phyloP scores from a whole-genome alignment of 2,888 invertebrate species.

The Protonemura montana region DNA sequence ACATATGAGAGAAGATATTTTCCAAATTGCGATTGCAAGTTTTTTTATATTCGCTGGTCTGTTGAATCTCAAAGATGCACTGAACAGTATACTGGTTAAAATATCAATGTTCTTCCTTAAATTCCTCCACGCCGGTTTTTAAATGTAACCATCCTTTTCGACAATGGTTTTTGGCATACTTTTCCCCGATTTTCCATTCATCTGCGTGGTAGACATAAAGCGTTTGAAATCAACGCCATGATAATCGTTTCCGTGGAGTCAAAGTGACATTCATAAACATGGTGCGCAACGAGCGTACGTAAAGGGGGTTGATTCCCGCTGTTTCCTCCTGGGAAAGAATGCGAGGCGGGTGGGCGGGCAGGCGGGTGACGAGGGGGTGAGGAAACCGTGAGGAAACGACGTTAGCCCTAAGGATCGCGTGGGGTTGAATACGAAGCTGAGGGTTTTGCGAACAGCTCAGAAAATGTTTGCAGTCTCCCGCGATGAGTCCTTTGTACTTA shows the following conservation, averaged over 20 bases:
- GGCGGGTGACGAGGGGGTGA: not conserved
- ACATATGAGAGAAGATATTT: not conserved
- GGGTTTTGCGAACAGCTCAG: not conserved
- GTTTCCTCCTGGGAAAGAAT: not conserved
- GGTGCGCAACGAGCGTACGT: not conserved
- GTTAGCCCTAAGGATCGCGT: slow-evolving; percentile 41
- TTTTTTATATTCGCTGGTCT: not conserved
- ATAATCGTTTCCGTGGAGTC: not conserved
- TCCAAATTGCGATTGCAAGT: not conserved
- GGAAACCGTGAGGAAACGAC: slow-evolving; percentile 44
- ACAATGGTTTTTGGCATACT: no score
- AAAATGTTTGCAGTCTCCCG: not conserved
- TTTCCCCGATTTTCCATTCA: no score
- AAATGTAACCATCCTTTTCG: no score
- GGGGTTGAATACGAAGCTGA: slow-evolving; percentile 36
- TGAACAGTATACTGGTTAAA: no score
- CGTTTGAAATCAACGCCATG: not conserved
- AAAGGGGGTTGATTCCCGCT: not conserved
- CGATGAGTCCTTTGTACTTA: not conserved
- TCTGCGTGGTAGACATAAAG: not conserved
- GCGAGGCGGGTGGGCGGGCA: not conserved
- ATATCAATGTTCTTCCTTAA: no score
- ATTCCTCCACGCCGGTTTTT: no score
- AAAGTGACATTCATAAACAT: not conserved
- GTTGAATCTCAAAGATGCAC: no score